Conservation (phyloP, 2,113 vertebrate genomes). For the Podiceps cristatus region DNA sequence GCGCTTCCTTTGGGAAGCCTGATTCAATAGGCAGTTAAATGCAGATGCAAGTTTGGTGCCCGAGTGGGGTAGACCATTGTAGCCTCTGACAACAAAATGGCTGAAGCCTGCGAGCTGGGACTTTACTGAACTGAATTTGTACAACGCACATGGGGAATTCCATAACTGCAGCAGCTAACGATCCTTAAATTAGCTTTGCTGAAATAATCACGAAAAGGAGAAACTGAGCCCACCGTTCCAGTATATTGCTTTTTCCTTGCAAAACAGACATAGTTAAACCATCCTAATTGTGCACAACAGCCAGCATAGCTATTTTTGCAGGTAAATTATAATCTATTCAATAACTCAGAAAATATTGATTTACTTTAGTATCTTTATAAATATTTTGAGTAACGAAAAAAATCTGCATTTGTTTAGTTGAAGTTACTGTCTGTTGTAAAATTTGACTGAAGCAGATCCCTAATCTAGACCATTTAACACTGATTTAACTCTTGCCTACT, state of each 20-base stretch:
- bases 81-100: slow-evolving; percentile 16
- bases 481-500: slow-evolving; percentile 9
- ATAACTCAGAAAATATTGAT: neutral
- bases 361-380: neutral
- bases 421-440: neutral
- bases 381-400: neutral
- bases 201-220: neutral
- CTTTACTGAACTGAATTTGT: neutral
- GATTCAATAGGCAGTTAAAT: neutral
- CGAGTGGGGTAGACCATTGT: neutral
- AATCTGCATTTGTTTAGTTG: neutral
- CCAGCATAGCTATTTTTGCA: neutral
- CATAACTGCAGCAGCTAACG: neutral
- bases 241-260: neutral
- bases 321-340: neutral
- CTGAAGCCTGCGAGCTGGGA: neutral
- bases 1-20: neutral
- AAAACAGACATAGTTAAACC: neutral
- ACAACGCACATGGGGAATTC: neutral
- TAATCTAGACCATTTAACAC: neutral
- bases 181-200: neutral
- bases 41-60: neutral
- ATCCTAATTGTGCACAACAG: neutral
- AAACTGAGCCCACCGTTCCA: neutral
- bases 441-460: neutral